Conservation (phyloP, 2,888 invertebrate genomes). For the Amphipoea oculea region DNA sequence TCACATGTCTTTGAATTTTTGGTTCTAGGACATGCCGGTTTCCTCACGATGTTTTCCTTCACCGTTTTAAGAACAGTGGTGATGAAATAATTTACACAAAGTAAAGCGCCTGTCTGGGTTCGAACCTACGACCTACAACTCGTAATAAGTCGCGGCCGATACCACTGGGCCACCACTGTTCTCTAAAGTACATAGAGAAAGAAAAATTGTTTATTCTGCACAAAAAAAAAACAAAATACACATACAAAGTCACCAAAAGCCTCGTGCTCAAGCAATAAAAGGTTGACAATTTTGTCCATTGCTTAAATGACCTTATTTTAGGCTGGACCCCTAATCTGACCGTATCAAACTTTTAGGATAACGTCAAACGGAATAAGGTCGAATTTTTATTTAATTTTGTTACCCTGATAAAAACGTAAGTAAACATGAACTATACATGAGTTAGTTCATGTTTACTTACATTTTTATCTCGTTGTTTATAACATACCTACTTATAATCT, state of each 20-base stretch:
- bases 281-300: not conserved
- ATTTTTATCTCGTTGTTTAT: constrained; percentile 29
- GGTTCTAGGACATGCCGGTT: too few relatives aligned
- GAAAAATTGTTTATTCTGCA: too few relatives aligned
- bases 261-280: not conserved
- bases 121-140: too few relatives aligned
- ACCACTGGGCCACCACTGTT: too few relatives aligned
- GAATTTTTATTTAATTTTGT: constrained; percentile 14
- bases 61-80: too few relatives aligned
- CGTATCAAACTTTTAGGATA: constrained; percentile 32
- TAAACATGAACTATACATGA: constrained; percentile 8
- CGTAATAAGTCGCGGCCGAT: too few relatives aligned
- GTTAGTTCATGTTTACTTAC: constrained; percentile 42
- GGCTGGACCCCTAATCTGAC: constrained; percentile 18
- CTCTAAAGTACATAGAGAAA: constrained; percentile 13
- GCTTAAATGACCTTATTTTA: constrained; percentile 25
- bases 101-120: too few relatives aligned
- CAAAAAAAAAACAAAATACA: not conserved
- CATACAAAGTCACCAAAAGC: not conserved
- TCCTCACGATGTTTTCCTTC: too few relatives aligned
- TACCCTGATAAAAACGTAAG: constrained; percentile 12
- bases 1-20: too few relatives aligned
- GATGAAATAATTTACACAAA: too few relatives aligned
- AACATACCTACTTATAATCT: constrained; percentile 20
- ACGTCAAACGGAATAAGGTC: constrained; percentile 24